Base-by-base conservation (phyloP, 1,140 invertebrate genomes). In the Caerostris darwini region DNA sequence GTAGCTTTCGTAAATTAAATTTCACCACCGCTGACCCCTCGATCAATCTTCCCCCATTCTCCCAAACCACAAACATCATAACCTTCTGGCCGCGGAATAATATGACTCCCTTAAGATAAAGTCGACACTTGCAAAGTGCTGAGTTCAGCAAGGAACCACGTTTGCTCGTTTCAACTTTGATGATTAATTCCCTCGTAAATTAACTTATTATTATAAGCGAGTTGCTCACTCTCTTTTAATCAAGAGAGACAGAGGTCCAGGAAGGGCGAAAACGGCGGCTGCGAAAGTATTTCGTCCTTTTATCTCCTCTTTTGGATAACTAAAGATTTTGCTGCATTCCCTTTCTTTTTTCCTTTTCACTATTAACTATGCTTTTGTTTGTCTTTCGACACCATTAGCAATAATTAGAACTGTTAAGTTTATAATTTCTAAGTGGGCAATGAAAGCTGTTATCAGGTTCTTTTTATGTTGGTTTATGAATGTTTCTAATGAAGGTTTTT, bases 171-270 rank as follows among this genome's bases (percentile, higher is more conserved):
- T 50, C 12, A 34, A 81, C 34, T 53, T 0, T 3, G 12, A 34
- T 57, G 57, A 85, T 58, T 85, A 69, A 69, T 77, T 53, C 53
- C 67, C 54, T 19, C 50, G 64, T 90, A 90, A 90, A 90, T 90
- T 69, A 90, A 90, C 50, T 90, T 90, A 90, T 90, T 90, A 90
- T 77, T 90, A 71, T 77, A 90, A 67, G 57, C 53, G 69, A 90
- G 67, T 77, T 69, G 67, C 8, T 53, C 54, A n/a, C 3, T 50
- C 71, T 8, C 61, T 54, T 56, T 77, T 90, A 90, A 90, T 90
- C 77, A 90, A 57, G 12, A 2, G 67, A 59, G 67, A 90, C 88
- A 90, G 77, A 90, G 57, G 88, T 56, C n/a, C 3, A 19, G 86
- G 86, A 88, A 64, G 61, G 17, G 88, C 53, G 14, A 50, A 77